Base-by-base conservation (phyloP, 2,113 vertebrate species). In the Bos javanicus region DNA sequence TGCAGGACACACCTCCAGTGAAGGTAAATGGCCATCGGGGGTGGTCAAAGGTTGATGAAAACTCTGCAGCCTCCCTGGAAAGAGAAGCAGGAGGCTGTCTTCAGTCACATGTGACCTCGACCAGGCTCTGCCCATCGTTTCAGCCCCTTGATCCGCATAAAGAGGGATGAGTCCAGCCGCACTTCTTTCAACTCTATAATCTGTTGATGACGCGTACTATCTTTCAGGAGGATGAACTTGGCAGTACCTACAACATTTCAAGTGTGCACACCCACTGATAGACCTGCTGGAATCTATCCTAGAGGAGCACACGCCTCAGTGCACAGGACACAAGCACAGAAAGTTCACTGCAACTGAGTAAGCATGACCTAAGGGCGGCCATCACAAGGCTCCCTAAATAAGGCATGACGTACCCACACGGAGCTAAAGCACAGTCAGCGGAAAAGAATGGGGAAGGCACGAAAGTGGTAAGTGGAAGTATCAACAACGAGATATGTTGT, bases 361-460 rank as follows among this genome's bases (percentile, higher is more conserved):
- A 84, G 17, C 2, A 4, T 16, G 81, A 78, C 33, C 56, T 81
- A 6, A n/a, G 15, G 8, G 23, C 26, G 2, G 4, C 28, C n/a
- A 4, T 84, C 85, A 46, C 36, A 4, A 90, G 71, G 57, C 33
- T 43, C 23, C 57, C 94, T 62, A 2, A 7, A 33, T 5, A 50
- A 39, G 16, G 19, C 3, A 26, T 6, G 17, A 64, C 7, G 1
- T 16, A 59, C 60, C 30, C 30, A 15, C 1, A 12, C 2, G 2
- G 46, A 33, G 48, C 78, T 30, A 6, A 50, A 33, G 64, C 17
- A 17, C 87, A 74, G 39, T 71, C 87, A 87, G 59, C 15, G 7
- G 21, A 39, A 67, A 91, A 62, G 91, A 30, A 86, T 1, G 36
- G 81, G 36, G 92, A 96, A 50, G 39, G 23, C 19, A 13, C 0